Percentiles rank a stretch among this genome's conserved stretches.
Evolutionary conservation across 2,797 vertebrate genomes (phyloP).

Genomic region (Anableps anableps): DNA sequence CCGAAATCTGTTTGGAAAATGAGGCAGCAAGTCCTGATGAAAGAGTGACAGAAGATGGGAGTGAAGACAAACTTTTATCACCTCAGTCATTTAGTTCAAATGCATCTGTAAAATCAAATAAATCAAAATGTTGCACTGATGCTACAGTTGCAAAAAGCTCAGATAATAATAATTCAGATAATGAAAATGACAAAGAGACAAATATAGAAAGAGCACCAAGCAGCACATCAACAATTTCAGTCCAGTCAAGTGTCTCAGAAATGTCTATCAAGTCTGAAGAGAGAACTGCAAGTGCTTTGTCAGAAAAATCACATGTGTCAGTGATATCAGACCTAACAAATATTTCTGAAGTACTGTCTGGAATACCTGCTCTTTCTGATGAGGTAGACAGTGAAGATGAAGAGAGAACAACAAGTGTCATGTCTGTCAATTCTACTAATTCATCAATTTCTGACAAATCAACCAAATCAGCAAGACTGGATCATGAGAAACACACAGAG

Average conservation of each 20-base stretch:
- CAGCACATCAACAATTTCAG: conserved; percentile 45
- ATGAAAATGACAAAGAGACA: conserved; percentile 25
- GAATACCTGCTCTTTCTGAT: conserved; percentile 5
- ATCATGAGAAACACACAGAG: conserved; percentile 19
- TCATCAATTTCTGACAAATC: conserved; percentile 48
- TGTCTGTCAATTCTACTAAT: conserved; percentile 49
- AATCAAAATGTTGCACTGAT: conserved; percentile 44
- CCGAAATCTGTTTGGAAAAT: conserved; percentile 8
- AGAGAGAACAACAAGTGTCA: conserved; percentile 46
- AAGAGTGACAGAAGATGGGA: conserved; percentile 11
- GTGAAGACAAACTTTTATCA: conserved; percentile 40
- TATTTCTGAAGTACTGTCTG: conserved; percentile 17
- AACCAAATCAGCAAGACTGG: conserved; percentile 11
- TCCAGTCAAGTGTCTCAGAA: conserved; percentile 35
- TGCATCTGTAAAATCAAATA: conserved; percentile 50
- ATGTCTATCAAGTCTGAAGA: conserved; percentile 40
- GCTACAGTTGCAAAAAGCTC: conserved; percentile 16
- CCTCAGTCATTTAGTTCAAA: conserved; percentile 51
- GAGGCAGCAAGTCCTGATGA: background rate
- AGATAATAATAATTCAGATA: conserved; percentile 1
- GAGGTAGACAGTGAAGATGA: conserved; percentile 22
- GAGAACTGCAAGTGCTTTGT: conserved; percentile 44
- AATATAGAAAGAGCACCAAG: conserved; percentile 53
- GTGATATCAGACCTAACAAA: conserved; percentile 37
- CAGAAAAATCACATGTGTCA: conserved; percentile 57